These are phyloP conservation scores for Spizaetus ornatus DNA, from an alignment of 2,113 vertebrate genomes.

Conservation along the genomic window DNA sequence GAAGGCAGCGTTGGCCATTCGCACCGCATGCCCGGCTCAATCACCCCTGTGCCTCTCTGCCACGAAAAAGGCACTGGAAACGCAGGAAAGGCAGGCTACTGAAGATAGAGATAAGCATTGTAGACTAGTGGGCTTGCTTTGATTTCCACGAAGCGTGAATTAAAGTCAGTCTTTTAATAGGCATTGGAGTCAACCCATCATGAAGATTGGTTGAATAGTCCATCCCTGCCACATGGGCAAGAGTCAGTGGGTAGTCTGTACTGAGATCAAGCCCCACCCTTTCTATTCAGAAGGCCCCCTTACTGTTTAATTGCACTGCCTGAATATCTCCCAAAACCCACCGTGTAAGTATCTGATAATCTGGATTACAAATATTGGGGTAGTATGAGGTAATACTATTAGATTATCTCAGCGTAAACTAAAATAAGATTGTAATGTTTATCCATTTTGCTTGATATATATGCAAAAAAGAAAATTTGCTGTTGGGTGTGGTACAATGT, in stretches of 20 bases:
- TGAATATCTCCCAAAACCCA: background rate
- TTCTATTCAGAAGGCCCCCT: constrained; percentile 27
- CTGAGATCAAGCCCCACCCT: background rate
- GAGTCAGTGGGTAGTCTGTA: background rate
- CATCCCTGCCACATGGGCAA: background rate
- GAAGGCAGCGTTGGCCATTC: background rate
- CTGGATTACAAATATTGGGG: background rate
- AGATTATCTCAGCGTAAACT: background rate
- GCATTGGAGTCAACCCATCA: background rate
- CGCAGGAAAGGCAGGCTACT: background rate
- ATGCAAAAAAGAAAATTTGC: constrained; percentile 63
- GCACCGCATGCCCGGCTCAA: fast-evolving
- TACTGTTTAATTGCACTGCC: constrained; percentile 1
- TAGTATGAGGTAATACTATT: background rate
- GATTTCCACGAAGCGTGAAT: background rate
- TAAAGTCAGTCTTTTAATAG: background rate
- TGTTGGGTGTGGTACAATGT: constrained; percentile 70
- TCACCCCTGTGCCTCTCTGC: background rate
- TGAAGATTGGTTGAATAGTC: background rate
- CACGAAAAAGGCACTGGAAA: background rate
- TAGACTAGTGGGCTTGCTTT: background rate
- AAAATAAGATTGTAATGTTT: constrained; percentile 32
- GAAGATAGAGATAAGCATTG: background rate
- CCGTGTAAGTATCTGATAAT: background rate
- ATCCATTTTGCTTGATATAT: constrained; percentile 39